A percentile compares a stretch with the other conserved stretches of the same genome.
These are phyloP conservation scores for Cerastis leucographa DNA, from an alignment of 2,888 invertebrate species.

Conservation along the genomic window DNA sequence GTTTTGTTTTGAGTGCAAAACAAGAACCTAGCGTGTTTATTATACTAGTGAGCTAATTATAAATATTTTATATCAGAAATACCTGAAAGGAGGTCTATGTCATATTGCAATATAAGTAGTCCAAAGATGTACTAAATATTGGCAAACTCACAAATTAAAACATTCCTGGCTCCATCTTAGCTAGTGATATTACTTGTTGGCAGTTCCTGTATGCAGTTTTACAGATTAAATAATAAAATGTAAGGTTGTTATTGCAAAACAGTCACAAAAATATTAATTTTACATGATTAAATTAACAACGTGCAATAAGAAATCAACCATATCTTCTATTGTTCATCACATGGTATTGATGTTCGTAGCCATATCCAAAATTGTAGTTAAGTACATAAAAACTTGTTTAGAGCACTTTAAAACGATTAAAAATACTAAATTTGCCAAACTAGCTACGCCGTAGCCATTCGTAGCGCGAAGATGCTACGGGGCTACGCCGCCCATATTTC, in stretches of 20 bases:
- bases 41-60: background rate
- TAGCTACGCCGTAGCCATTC: slow-evolving; percentile 54
- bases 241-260: background rate
- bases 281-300: no score
- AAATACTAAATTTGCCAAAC: slow-evolving; percentile 1
- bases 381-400: background rate
- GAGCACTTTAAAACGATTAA: no score
- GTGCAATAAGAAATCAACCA: background rate
- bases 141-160: background rate
- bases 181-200: background rate
- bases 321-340: background rate
- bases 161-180: fast-evolving
- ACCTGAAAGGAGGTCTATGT: background rate
- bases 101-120: background rate
- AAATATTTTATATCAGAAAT: background rate
- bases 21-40: background rate
- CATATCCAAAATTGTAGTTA: background rate
- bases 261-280: no score
- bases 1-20: slow-evolving; percentile 33
- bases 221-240: background rate
- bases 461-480: slow-evolving; percentile 49
- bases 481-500: slow-evolving; percentile 15
- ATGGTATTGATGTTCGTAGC: background rate
- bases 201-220: background rate
- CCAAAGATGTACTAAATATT: slow-evolving; percentile 2